Base-by-base conservation (phyloP, 2,888 invertebrate genomes). In the Drosophila diplacantha region DNA sequence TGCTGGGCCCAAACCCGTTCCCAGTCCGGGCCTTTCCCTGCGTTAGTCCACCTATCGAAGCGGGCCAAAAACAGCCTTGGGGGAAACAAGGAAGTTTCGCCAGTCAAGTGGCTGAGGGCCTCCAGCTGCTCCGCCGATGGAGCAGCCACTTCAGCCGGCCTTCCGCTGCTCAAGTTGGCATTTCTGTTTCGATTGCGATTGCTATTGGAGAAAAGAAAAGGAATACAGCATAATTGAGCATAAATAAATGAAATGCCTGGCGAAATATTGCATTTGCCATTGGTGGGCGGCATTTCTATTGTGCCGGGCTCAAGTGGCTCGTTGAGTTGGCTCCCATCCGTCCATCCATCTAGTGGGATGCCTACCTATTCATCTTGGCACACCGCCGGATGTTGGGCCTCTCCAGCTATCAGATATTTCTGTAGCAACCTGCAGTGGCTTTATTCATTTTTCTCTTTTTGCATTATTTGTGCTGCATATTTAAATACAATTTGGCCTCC, bases 81-180 rank as follows among this genome's bases (percentile, higher is more conserved):
- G 65, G 18, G 29, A 44, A 78, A 83, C 68, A 80, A 83, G 83
- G 79, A 80, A 83, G 81, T 75, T 66, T 58, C 35, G 58, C 29
- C 44, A 46, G 61, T 53, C 50, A 61, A 59, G 53, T 60, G 43
- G 65, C 39, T 46, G 61, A 56, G 61, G 47, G 57, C 54, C 66
- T 65, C 73, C 81, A 82, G 75, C 80, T 76, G 82, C 79, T 71
- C 62, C 53, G 53, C 51, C 53, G 47, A 66, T 37, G 44, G 35
- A 52, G 16, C 41, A 37, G 54, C 59, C 61, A 65, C 68, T 79
- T 81, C 71, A 74, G 64, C 61, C 73, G 69, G 66, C 39, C 47
- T 52, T 44, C 12, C 31, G 39, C 54, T 14, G 24, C 31, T 34
- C 39, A 52, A 54, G 50, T 49, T 49, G 54, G 54, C 50, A 44